Base-by-base conservation (phyloP, 2,888 invertebrate species). In the Clostera curtula region DNA sequence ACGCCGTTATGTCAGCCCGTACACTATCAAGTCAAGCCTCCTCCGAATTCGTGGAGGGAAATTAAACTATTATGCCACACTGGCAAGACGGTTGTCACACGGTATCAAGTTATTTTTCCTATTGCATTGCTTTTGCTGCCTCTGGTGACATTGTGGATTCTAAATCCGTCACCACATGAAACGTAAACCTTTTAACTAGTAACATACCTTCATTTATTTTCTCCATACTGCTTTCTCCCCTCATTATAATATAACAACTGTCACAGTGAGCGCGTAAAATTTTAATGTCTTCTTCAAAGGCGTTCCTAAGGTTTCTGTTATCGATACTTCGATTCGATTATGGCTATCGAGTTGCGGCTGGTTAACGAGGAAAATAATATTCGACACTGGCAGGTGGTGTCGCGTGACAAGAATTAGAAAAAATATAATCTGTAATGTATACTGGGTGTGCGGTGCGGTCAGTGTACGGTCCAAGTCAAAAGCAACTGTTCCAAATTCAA, bases 281-380 rank as follows among this genome's bases (percentile, higher is more conserved):
- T 51, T 64, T 59, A 56, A 65, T 49, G 62, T 61, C 51, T 58
- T 60, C 57, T 54, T 59, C 10, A 39, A 39, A 31, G 22, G 39
- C 54, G 42, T 59, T 62, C 58, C 56, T 75, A 80, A 56, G 80
- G 79, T 67, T 72, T 80, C 77, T 43, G 72, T 58, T 67, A 79
- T 62, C 64, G 71, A 77, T 76, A 73, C 56, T 29, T 41, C 41
- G 29, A 40, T 46, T 59, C 70, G 63, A 66, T 70, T 72, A 73
- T 72, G 65, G 62, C 65, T 72, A 64, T 80, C 72, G 64, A 61
- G 56, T 79, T 67, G 56, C 70, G 45, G 44, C 54, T 49, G 54
- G 57, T 61, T 71, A 66, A 68, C 70, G 57, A 73, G 64, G 63
- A 76, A 79, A 74, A 72, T 73, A 66, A 73, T 80, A 80, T 77